A percentile compares a stretch with the other conserved stretches of the same genome.
Conservation (phyloP, 2,113 vertebrate genomes). For the Verasper variegatus region DNA sequence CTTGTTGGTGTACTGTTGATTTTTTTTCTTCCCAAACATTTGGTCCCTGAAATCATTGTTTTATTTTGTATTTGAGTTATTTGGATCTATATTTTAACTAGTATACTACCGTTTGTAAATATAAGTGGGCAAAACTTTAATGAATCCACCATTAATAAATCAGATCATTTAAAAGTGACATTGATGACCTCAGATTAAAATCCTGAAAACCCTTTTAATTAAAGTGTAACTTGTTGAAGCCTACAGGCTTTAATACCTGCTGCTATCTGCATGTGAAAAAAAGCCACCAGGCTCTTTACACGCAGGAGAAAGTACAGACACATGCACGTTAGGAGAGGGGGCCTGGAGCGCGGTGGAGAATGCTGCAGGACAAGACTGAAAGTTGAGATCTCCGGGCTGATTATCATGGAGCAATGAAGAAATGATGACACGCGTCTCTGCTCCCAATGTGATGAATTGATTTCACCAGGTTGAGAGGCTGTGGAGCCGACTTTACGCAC, state of each 20-base stretch:
- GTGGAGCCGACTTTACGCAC: conserved; percentile 10
- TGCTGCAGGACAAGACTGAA: conserved; percentile 16
- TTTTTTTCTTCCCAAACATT: background rate
- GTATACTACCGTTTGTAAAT: background rate
- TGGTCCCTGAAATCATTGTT: background rate
- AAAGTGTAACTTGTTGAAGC: conserved; percentile 5
- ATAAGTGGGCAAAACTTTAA: background rate
- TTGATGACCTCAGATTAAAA: background rate
- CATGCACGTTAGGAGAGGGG: background rate
- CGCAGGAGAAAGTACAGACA: conserved; percentile 1
- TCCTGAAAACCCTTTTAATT: background rate
- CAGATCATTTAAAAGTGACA: background rate
- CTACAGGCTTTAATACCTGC: background rate
- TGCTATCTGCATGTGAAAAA: background rate
- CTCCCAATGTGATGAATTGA: conserved; percentile 62
- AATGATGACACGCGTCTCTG: conserved; percentile 46
- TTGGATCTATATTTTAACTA: background rate
- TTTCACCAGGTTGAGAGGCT: conserved; percentile 50
- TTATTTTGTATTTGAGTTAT: background rate
- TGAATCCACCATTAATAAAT: background rate
- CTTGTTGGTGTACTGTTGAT: background rate
- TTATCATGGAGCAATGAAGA: conserved; percentile 19
- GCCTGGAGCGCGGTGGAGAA: background rate
- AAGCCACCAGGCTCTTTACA: background rate
- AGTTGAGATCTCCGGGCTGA: conserved; percentile 48